Conservation (phyloP, 2,888 invertebrate species). For the Epiblema foenella region DNA sequence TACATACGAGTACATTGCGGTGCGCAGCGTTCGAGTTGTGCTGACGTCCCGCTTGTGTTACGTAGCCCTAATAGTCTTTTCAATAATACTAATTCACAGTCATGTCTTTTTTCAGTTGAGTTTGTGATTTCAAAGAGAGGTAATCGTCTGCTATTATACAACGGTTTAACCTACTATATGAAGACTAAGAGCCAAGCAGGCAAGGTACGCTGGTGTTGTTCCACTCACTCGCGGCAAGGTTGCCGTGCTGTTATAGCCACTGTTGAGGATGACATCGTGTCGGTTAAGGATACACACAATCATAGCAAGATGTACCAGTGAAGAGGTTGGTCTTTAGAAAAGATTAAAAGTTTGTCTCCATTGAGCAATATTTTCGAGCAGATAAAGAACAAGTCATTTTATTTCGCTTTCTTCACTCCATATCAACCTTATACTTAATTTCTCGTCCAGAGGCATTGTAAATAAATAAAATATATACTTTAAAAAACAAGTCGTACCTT, state of each 20-base stretch:
- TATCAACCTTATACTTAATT: no score
- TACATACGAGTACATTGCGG: no score
- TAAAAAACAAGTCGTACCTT: no score
- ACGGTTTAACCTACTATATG: conserved; percentile 8
- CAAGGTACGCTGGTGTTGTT: conserved; percentile 21
- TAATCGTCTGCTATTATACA: conserved; percentile 11
- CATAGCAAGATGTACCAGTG: neutral
- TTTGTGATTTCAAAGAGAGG: conserved; percentile 24
- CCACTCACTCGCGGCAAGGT: neutral
- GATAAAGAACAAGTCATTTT: no score
- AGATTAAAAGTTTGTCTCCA: no score
- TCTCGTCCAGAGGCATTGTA: no score
- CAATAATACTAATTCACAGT: neutral
- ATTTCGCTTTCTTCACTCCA: no score
- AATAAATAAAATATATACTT: no score
- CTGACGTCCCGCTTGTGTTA: no score
- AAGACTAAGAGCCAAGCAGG: neutral
- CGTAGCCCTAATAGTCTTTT: no score
- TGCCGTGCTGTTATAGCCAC: conserved; percentile 4
- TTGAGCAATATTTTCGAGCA: no score
- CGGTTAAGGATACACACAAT: conserved; percentile 1
- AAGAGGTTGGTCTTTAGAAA: neutral
- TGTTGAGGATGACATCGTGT: neutral
- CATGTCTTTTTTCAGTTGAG: neutral
- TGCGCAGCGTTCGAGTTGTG: no score